Base-by-base conservation (phyloP, 2,888 invertebrate genomes). In the Sphaerolaimus hirsutus region DNA sequence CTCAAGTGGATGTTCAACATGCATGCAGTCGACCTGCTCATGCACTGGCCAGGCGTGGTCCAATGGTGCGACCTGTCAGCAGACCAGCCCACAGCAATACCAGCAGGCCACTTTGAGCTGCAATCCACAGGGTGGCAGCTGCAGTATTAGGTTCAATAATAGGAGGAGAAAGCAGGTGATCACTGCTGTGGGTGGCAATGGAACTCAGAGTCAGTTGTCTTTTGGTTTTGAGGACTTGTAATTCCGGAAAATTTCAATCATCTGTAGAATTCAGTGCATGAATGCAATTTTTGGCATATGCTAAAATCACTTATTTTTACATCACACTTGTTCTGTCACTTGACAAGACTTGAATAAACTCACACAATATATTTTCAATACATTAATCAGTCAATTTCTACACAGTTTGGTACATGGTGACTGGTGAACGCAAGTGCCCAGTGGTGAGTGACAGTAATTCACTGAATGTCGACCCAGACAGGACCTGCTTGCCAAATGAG, bases 341-440 rank as follows among this genome's bases (percentile, higher is more conserved):
- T n/a, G n/a, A n/a, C n/a, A n/a, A n/a, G n/a, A n/a, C n/a, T n/a
- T n/a, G n/a, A n/a, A n/a, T n/a, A n/a, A n/a, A n/a, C n/a, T n/a
- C n/a, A n/a, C n/a, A n/a, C n/a, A n/a, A n/a, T n/a, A n/a, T n/a
- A n/a, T n/a, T n/a, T n/a, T n/a, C n/a, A n/a, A n/a, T n/a, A n/a
- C n/a, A n/a, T n/a, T n/a, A n/a, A n/a, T n/a, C n/a, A n/a, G n/a
- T 10, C 32, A 22, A 22, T 10, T 41, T 19, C 5, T 32, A 29
- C 56, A 35, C 49, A 59, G 58, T 59, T 23, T 59, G 59, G 55
- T 59, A 53, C 53, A 58, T 57, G 41, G 58, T 58, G 17, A 55
- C 57, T 7, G 49, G 51, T 4, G 51, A 51, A 1, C 47, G 58
- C 37, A 48, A 51, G 22, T 56, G 59, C 45, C 45, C 45, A 10